These are phyloP conservation scores for Gila robusta DNA, from an alignment of 2,797 vertebrate genomes.

Conservation along the genomic window DNA sequence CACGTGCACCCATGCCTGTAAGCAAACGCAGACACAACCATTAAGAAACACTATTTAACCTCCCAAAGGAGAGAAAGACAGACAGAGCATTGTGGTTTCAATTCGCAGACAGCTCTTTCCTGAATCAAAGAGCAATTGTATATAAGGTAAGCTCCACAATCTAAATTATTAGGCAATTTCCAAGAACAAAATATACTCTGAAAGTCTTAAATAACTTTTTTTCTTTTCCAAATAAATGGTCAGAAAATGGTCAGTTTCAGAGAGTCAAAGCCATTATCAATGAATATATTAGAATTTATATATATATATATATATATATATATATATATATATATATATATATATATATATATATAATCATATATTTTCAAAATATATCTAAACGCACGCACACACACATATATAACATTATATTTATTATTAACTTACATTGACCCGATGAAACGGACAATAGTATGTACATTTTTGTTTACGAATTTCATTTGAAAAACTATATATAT, in stretches of 20 bases:
- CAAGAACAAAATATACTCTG: not conserved
- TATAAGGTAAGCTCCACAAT: not conserved
- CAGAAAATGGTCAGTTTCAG: not conserved
- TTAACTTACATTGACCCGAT: too few species aligned
- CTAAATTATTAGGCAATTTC: conserved; percentile 65
- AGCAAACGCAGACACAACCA: conserved; percentile 64
- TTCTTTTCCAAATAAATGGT: too few species aligned
- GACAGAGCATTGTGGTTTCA: conserved; percentile 24
- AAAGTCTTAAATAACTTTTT: not conserved
- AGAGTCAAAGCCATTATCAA: not conserved
- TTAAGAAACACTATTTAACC: conserved; percentile 58
- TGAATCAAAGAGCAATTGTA: conserved; percentile 68
- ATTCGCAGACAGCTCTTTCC: conserved; percentile 65
- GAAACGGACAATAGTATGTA: too few species aligned
- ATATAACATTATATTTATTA: not conserved
- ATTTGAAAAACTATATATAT: too few species aligned
- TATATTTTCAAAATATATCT: too few species aligned
- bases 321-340: too few species aligned
- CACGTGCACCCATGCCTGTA: conserved; percentile 90
- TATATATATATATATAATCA: too few species aligned
- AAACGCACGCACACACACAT: too few species aligned
- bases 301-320: too few species aligned
- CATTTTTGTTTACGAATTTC: too few species aligned
- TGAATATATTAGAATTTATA: not conserved
- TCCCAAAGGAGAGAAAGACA: conserved; percentile 43